A percentile compares a stretch with the other conserved stretches of the same genome.
Conservation (phyloP, 2,888 invertebrate genomes). For the Apodemia duryi region DNA sequence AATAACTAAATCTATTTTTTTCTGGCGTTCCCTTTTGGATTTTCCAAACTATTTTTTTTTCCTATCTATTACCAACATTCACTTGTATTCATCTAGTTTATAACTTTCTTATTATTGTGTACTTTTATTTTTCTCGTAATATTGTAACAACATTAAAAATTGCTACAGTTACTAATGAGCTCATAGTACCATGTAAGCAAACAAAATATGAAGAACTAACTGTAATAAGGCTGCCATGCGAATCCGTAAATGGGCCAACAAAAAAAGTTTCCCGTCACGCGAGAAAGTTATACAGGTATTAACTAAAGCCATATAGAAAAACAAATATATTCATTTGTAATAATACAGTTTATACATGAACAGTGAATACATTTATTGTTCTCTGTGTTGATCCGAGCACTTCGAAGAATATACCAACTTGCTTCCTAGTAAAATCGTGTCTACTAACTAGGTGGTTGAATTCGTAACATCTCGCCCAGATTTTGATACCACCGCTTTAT, state of each 20-base stretch:
- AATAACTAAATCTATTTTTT: too few species aligned
- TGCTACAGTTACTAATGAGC: slow-evolving; percentile 4
- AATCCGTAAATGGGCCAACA: slow-evolving; percentile 18
- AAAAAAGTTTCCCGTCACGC: slow-evolving; percentile 28
- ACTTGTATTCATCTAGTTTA: too few species aligned
- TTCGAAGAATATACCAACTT: too few species aligned
- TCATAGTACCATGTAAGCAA: slow-evolving; percentile 1
- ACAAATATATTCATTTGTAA: background rate
- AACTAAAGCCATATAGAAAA: slow-evolving; percentile 10
- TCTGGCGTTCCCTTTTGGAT: too few species aligned
- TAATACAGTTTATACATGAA: background rate
- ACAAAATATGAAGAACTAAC: slow-evolving; percentile 5
- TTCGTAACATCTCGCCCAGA: too few species aligned
- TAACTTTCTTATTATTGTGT: too few species aligned
- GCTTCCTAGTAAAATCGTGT: too few species aligned
- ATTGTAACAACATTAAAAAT: background rate
- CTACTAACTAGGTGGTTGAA: too few species aligned
- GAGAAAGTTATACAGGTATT: slow-evolving; percentile 24
- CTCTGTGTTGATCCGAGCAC: too few species aligned
- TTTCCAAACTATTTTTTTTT: too few species aligned
- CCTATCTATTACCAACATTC: too few species aligned
- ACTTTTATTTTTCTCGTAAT: background rate
- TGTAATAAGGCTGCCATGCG: slow-evolving; percentile 16
- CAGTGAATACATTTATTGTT: background rate
- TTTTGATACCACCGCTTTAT: too few species aligned